Evolutionary conservation across 2,797 vertebrate species (phyloP).

Genomic region (Pantherophis alleghaniensis): DNA sequence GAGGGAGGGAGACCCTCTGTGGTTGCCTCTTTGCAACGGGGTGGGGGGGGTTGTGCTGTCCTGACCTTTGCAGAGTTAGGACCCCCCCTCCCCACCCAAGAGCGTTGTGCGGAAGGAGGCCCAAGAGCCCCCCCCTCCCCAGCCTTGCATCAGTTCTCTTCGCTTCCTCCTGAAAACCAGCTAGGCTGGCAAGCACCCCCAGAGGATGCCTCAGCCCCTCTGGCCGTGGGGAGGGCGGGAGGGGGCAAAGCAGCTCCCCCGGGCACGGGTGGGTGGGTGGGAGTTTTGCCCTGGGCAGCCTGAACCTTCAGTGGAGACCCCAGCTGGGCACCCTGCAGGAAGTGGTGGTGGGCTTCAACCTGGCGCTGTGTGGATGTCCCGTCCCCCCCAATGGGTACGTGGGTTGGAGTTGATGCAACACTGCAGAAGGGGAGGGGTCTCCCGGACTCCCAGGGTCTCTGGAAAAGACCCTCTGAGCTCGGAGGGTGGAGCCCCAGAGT

Average conservation of each 20-base stretch:
- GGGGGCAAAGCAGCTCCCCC: too few relatives aligned
- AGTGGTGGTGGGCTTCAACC: neutral
- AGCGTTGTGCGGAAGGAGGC: neutral
- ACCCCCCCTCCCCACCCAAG: too few relatives aligned
- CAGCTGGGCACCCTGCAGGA: neutral
- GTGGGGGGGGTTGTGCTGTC: neutral
- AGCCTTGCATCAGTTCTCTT: neutral
- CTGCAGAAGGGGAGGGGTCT: neutral
- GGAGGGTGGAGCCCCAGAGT: neutral
- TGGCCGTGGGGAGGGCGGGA: too few relatives aligned
- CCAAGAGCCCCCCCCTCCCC: neutral
- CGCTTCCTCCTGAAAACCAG: neutral
- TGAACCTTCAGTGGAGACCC: neutral
- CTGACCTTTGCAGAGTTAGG: neutral
- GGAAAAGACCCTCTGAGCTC: neutral
- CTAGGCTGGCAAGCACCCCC: neutral
- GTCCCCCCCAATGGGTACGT: too few relatives aligned
- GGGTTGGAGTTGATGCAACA: neutral
- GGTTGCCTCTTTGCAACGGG: too few relatives aligned
- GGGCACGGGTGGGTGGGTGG: too few relatives aligned
- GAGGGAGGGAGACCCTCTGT: too few relatives aligned
- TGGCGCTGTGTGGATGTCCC: neutral
- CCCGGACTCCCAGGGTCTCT: neutral
- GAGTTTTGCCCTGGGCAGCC: too few relatives aligned
- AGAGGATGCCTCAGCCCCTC: neutral